Conservation (phyloP, 2,113 vertebrate genomes). For the Psilopsiagon aurifrons region DNA sequence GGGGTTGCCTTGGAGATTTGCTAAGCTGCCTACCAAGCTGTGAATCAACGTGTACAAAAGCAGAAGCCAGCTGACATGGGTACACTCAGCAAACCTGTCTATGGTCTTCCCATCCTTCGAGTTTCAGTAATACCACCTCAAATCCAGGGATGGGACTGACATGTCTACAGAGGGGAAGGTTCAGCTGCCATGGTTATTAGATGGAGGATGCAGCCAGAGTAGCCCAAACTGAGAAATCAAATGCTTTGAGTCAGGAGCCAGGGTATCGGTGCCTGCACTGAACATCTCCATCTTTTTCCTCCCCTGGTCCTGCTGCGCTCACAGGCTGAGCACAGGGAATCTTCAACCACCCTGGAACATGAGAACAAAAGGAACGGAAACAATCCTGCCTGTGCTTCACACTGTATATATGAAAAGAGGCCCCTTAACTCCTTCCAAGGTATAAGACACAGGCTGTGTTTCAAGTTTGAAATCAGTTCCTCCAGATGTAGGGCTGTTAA, state of each 20-base stretch:
- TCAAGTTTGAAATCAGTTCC: neutral
- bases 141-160: neutral
- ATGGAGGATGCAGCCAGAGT: accelerated
- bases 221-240: neutral
- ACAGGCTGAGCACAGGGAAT: accelerated
- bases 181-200: accelerated
- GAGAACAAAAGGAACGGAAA: accelerated
- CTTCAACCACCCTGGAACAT: accelerated
- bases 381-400: accelerated
- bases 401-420: neutral
- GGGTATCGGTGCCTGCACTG: accelerated
- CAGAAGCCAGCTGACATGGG: neutral
- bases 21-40: neutral
- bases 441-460: neutral
- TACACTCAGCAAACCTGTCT: accelerated
- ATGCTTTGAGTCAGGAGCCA: neutral
- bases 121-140: accelerated
- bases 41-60: neutral
- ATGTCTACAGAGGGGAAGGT: accelerated
- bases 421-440: neutral
- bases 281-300: too few species aligned
- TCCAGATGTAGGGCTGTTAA: neutral
- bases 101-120: neutral
- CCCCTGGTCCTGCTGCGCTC: neutral
- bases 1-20: conserved; percentile 23